Base-by-base conservation (phyloP, 2,797 vertebrate species). In the Hoplostethus mediterraneus region DNA sequence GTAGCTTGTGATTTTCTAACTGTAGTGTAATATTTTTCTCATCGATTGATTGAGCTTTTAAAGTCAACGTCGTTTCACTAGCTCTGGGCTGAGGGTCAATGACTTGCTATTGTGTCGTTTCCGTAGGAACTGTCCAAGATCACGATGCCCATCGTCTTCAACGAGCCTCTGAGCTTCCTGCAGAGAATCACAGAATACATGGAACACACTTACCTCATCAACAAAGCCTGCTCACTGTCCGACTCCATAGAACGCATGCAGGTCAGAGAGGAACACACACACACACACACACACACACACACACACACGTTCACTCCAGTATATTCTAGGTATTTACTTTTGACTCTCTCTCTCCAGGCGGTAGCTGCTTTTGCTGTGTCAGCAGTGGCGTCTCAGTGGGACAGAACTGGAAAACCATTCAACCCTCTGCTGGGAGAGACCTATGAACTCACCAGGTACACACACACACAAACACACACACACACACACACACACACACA, bases 361-460 rank as follows among this genome's bases (percentile, higher is more conserved):
- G 96, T 99, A 53, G 98, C 98, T 80, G 98, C 98, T 73, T 99
- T 99, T 82, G 98, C 97, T 2, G 97, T 99, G 74, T 99, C 98
- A 45, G 97, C 98, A 12, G 98, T 99, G 72, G 97, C 98, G 3
- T 98, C 98, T 79, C 98, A 99, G 92, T 99, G 98, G 98, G 98
- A 98, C 84, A 94, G 98, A 93, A 99, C 98, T 84, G 98, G 98
- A 92, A 99, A 99, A 90, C 98, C 98, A 0, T 99, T 99, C 91
- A 99, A 99, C 86, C 98, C 98, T 0, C 94, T 99, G 49, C 85
- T 99, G 88, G 98, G 98, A 87, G 98, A 99, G 90, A 99, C 98
- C 0, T 99, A 97, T 44, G 98, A 99, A 85, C 93, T 99, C 75
- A 85, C 83, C 89, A 96, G 97, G 98, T 99, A 87, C n/a, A 40